Percentiles rank a stretch among this genome's conserved stretches.
Evolutionary conservation across 2,888 invertebrate species (phyloP).

Genomic region (Trachelus tabidus): DNA sequence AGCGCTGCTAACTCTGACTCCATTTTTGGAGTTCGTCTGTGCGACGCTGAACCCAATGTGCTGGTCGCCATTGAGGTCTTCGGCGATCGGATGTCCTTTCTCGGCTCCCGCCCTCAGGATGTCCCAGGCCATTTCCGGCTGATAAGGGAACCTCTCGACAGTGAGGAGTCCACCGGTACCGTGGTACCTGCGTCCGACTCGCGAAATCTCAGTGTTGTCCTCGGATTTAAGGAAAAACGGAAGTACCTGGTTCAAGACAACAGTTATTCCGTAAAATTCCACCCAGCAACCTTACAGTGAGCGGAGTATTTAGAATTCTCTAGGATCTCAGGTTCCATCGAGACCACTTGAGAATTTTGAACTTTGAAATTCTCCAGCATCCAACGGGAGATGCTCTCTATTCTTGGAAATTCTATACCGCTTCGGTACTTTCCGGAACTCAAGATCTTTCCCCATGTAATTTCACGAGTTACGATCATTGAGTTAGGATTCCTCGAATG

Average conservation of each 20-base stretch:
- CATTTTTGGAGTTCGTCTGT: slow-evolving; percentile 73
- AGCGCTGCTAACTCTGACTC: slow-evolving; percentile 73
- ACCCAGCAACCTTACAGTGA: too few relatives aligned
- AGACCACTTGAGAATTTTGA: too few relatives aligned
- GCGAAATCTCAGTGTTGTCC: slow-evolving; percentile 74
- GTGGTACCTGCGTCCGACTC: slow-evolving; percentile 73
- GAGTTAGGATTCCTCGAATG: too few relatives aligned
- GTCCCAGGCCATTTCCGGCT: slow-evolving; percentile 73
- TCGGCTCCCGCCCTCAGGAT: slow-evolving; percentile 73
- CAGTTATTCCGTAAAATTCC: too few relatives aligned
- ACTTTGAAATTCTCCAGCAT: too few relatives aligned
- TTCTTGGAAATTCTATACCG: too few relatives aligned
- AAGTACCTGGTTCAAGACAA: slow-evolving; percentile 67
- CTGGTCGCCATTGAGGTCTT: slow-evolving; percentile 75
- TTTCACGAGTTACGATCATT: too few relatives aligned
- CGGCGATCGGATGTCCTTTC: slow-evolving; percentile 72
- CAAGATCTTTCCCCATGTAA: too few relatives aligned
- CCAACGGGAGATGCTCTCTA: too few relatives aligned
- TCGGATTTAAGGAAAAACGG: slow-evolving; percentile 79
- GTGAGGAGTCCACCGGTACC: slow-evolving; percentile 73
- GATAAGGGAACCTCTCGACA: slow-evolving; percentile 74
- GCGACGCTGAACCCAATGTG: slow-evolving; percentile 75
- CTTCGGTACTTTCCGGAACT: too few relatives aligned
- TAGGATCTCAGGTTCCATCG: too few relatives aligned
- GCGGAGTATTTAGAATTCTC: too few relatives aligned